Conservation (phyloP, 2,113 vertebrate species). For the Paratilapia polleni region DNA sequence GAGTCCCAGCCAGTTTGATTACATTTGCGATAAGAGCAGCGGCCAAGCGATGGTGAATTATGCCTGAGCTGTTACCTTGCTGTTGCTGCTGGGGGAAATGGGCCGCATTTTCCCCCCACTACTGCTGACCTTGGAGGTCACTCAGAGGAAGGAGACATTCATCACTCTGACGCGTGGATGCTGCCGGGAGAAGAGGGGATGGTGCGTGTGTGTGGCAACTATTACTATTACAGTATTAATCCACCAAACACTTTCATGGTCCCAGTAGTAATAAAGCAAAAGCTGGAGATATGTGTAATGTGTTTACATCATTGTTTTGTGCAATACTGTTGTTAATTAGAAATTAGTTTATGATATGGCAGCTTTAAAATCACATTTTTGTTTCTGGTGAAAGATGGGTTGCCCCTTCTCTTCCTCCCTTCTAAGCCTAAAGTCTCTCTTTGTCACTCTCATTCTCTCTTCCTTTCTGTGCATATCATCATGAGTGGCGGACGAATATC, state of each 20-base stretch:
- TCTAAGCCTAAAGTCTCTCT: not conserved
- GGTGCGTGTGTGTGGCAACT: not conserved
- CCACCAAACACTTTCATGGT: constrained; percentile 24
- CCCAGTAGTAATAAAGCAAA: constrained; percentile 30
- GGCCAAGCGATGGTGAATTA: constrained; percentile 64
- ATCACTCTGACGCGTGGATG: constrained; percentile 69
- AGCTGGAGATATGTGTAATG: not conserved
- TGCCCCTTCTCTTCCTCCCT: not conserved
- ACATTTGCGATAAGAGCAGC: constrained; percentile 70
- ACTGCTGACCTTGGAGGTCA: constrained; percentile 75
- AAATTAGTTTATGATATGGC: constrained; percentile 7
- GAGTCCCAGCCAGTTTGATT: constrained; percentile 68
- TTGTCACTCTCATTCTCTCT: not conserved
- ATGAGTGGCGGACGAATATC: constrained; percentile 51
- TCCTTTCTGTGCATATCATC: constrained; percentile 35
- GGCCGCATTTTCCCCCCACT: constrained; percentile 52
- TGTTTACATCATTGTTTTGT: not conserved
- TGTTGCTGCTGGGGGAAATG: constrained; percentile 46
- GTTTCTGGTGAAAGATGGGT: not conserved
- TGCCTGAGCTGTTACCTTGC: constrained; percentile 59
- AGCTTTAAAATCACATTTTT: not conserved
- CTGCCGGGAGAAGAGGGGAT: constrained; percentile 44
- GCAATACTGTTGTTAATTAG: not conserved
- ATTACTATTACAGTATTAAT: constrained; percentile 46
- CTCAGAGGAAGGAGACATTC: constrained; percentile 71